phyloP scores from a whole-genome alignment of 1,140 invertebrate genomes.

The Pachyrhynchus sulphureomaculatus region DNA sequence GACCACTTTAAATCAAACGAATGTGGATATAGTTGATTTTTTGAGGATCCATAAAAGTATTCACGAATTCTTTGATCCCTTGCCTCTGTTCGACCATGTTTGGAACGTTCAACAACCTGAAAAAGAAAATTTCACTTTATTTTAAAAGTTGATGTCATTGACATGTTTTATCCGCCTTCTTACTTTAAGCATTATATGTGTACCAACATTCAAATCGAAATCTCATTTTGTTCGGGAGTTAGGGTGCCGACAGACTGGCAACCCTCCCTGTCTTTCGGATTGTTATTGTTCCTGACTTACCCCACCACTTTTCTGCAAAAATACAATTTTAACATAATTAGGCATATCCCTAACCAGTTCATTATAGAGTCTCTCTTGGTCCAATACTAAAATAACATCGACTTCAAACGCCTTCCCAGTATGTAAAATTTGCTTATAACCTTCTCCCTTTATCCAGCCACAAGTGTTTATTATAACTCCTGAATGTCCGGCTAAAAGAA shows the following conservation, averaged over 20 bases:
- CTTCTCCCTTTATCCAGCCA: constrained; percentile 92
- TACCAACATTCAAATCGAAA: no score
- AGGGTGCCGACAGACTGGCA: no score
- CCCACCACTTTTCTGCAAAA: constrained; percentile 95
- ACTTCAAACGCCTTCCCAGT: constrained; percentile 93
- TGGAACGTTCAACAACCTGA: constrained; percentile 82
- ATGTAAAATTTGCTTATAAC: constrained; percentile 81
- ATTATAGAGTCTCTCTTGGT: constrained; percentile 95
- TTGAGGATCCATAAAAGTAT: constrained; percentile 91
- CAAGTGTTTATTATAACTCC: constrained; percentile 99
- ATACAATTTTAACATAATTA: constrained; percentile 87
- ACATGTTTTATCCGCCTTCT: no score
- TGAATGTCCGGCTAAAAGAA: constrained; percentile 72
- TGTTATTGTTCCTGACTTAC: no score
- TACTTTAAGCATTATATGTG: no score
- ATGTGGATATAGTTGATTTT: constrained; percentile 85
- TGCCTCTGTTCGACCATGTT: constrained; percentile 68
- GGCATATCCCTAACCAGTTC: constrained; percentile 93
- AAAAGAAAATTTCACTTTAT: no score
- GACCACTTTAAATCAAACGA: constrained; percentile 87
- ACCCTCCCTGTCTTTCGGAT: no score
- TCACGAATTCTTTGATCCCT: constrained; percentile 82
- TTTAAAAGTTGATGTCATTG: no score
- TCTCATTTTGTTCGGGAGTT: no score
- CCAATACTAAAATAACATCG: constrained; percentile 92